phyloP scores from a whole-genome alignment of 1,140 invertebrate genomes.

The Sesamia nonagrioides region DNA sequence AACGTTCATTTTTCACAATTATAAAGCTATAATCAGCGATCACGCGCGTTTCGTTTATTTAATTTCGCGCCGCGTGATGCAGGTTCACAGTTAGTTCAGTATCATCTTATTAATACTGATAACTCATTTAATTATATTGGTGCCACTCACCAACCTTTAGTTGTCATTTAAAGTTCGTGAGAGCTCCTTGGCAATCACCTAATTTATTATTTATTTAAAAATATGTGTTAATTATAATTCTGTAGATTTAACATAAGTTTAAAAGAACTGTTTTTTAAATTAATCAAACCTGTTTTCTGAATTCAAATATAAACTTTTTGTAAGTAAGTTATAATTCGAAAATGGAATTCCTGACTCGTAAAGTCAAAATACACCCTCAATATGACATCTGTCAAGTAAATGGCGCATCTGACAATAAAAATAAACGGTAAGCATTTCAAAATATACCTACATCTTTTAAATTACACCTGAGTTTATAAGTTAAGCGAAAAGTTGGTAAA shows the following conservation, averaged over 20 bases:
- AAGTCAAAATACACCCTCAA: constrained; percentile 72
- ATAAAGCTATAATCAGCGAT: constrained; percentile 2
- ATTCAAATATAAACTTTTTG: neutral
- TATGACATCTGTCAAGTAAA: constrained; percentile 76
- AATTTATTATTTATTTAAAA: constrained; percentile 5
- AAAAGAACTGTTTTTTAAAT: neutral
- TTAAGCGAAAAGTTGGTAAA: neutral
- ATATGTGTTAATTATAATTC: constrained; percentile 20
- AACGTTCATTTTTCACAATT: constrained; percentile 5
- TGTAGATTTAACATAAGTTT: neutral
- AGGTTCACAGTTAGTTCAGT: constrained; percentile 27
- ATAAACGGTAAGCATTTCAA: constrained; percentile 69
- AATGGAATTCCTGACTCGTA: constrained; percentile 77
- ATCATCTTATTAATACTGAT: constrained; percentile 58
- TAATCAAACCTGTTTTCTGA: constrained; percentile 1
- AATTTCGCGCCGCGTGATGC: constrained; percentile 46
- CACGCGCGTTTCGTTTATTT: constrained; percentile 49
- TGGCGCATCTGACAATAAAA: constrained; percentile 66
- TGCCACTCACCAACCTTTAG: constrained; percentile 67
- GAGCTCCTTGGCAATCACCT: constrained; percentile 57
- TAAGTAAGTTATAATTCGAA: constrained; percentile 59
- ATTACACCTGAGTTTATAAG: neutral
- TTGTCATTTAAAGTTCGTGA: constrained; percentile 74
- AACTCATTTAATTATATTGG: constrained; percentile 62
- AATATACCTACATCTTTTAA: neutral